Evolutionary conservation across 92 coral and sea anemone genomes (phyloP), one percentile per base, ranked within the genome.

Genomic region (Zoanthus solanderi): DNA sequence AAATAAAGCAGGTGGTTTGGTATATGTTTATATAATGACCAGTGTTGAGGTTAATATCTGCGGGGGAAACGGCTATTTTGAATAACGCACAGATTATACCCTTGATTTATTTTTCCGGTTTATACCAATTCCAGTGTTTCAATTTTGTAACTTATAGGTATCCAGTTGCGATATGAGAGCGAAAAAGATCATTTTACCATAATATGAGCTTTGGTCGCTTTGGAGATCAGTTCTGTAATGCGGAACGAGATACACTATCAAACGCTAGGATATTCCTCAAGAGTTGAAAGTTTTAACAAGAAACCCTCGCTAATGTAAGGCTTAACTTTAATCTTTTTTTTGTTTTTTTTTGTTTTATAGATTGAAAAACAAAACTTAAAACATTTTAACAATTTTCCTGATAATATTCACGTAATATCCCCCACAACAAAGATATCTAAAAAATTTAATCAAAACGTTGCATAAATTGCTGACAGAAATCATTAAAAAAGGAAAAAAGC

Each of bases 1-100:
- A 37, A 42, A 60, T 54, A 79, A n/a, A 31, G 84, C 84, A 79
- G 84, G 84, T 79, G 84, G 57, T 16, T 11, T 47, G 34, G 4
- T 0, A 16, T 17, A 37, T 79, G 84, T 79, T 60, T 79, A 79
- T 50, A 12, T 23, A 37, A 69, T 29, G 84, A 50, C 53, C 56
- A 17, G 23, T 79, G 23, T 79, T 56, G 31, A 10, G 69, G 6
- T 79, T 42, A 30, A 16, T 69, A n/a, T 48, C 72, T 46, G 53
- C 45, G 2, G 84, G 84, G 15, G 71, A 7, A 29, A 58, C 30
- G 6, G 23, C n/a, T 32, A 46, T 79, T 61, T 79, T n/a, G 84
- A 58, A 79, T 56, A 60, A 79, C 52, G 54, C 57, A 9, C 30
- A 30, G 68, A 54, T 34, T 60, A 57, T 53, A 18, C 67, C 8